These are phyloP conservation scores for Slavum lentiscoides DNA, from an alignment of 2,888 invertebrate species.

Conservation along the genomic window DNA sequence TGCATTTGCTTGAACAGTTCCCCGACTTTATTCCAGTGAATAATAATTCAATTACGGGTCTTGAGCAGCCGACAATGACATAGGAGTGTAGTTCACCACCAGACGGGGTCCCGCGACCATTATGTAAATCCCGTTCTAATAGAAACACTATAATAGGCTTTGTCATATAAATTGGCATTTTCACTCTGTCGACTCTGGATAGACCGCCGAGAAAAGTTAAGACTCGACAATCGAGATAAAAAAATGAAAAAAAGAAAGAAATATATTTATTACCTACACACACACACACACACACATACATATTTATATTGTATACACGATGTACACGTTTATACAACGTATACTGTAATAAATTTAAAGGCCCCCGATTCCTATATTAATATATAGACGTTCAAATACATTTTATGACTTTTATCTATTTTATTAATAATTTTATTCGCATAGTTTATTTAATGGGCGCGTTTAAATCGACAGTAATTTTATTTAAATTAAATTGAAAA, in stretches of 20 bases:
- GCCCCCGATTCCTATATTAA: background rate
- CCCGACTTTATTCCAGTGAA: slow-evolving; percentile 39
- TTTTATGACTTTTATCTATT: background rate
- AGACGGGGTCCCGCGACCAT: slow-evolving; percentile 34
- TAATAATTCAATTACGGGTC: slow-evolving; percentile 51
- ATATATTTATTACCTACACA: background rate
- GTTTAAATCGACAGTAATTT: too few relatives aligned
- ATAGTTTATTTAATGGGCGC: background rate
- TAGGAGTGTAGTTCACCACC: slow-evolving; percentile 28
- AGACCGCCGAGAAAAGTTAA: slow-evolving; percentile 27
- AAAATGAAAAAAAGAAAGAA: background rate
- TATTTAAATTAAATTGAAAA: too few relatives aligned
- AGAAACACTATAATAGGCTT: slow-evolving; percentile 52
- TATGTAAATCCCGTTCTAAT: slow-evolving; percentile 52
- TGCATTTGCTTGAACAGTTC: slow-evolving; percentile 19
- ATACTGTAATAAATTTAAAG: background rate
- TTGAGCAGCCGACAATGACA: slow-evolving; percentile 39
- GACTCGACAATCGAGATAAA: slow-evolving; percentile 19
- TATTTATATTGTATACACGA: background rate
- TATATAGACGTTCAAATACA: background rate
- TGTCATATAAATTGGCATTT: slow-evolving; percentile 53
- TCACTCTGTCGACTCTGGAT: slow-evolving; percentile 37
- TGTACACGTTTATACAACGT: background rate
- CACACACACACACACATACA: background rate
- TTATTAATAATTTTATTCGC: background rate